Evolutionary conservation across 2,888 invertebrate species (phyloP), one percentile per base, ranked within the genome.

Genomic region (Rhimphoctona megacephalus): DNA sequence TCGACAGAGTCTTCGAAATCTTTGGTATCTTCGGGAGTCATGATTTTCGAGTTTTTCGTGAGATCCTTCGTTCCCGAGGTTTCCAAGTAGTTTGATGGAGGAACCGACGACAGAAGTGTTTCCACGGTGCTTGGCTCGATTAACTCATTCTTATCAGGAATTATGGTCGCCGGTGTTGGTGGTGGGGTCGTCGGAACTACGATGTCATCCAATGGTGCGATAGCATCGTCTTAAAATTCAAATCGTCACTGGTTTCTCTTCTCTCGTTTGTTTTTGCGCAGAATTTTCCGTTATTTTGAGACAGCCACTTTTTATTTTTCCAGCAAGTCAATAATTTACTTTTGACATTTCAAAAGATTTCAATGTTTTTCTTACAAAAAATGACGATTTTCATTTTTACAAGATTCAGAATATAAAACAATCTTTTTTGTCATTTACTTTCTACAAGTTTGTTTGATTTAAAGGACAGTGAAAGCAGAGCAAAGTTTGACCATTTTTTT

Each of bases 141-240:
- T 17, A 80, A 73, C 70, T 76, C 81, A 30, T 25, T 82, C 61
- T 81, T 89, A 22, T 85, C 86, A n/a, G 88, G 80, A 78, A 83
- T 90, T 78, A 86, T 49, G 0, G 90, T 90, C 25, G 91, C 90
- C 83, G 92, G 92, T 0, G 93, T 93, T 14, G 92, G 91, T 22
- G 92, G 92, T 64, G 92, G 92, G 0, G 92, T 92, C 30, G 90
- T 89, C 39, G 92, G 92, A 57, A 89, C 81, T 39, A 89, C 78
- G 25, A 86, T 83, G 69, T 83, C 86, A 22, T 87, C 66, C 43
- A 54, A 76, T 81, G 54, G 61, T 39, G 78, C 43, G 66, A 83
- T 33, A 66, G 79, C 85, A 33, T 78, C 85, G 22, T 64, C 88
- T 89, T 66, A 43, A 61, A 61, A 30, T 5, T 5, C 17, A 61